phyloP scores from a whole-genome alignment of 2,888 invertebrate genomes.

The Coleophora flavipennella region DNA sequence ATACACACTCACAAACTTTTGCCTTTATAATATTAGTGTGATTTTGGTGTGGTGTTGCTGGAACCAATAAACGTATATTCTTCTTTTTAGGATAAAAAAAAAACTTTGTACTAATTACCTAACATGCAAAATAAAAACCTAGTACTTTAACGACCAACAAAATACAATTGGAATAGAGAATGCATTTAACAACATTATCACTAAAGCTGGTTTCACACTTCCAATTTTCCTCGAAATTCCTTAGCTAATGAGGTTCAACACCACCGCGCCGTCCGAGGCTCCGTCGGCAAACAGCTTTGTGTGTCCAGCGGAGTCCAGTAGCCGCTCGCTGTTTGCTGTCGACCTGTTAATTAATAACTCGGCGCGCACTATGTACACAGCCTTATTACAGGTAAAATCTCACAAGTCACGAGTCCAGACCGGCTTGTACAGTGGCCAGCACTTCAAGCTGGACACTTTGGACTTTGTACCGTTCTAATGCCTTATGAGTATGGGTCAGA shows the following conservation, averaged over 20 bases:
- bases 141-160: too few relatives aligned
- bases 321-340: slow-evolving; percentile 68
- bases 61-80: too few relatives aligned
- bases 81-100: too few relatives aligned
- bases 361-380: slow-evolving; percentile 64
- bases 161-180: slow-evolving; percentile 22
- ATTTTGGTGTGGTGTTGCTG: too few relatives aligned
- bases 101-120: too few relatives aligned
- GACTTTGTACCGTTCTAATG: too few relatives aligned
- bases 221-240: slow-evolving; percentile 59
- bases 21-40: too few relatives aligned
- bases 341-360: slow-evolving; percentile 73
- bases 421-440: slow-evolving; percentile 52
- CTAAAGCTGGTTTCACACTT: slow-evolving; percentile 66
- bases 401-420: slow-evolving; percentile 66
- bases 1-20: too few relatives aligned
- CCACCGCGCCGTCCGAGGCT: slow-evolving; percentile 45
- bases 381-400: slow-evolving; percentile 72
- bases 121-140: too few relatives aligned
- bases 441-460: too few relatives aligned
- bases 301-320: slow-evolving; percentile 64
- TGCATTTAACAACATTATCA: slow-evolving; percentile 43
- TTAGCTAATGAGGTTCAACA: slow-evolving; percentile 59
- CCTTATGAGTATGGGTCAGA: too few relatives aligned
- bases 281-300: slow-evolving; percentile 56